Evolutionary conservation across 2,797 vertebrate species (phyloP), one percentile per base, ranked within the genome.

Genomic region (Babyrousa celebensis): DNA sequence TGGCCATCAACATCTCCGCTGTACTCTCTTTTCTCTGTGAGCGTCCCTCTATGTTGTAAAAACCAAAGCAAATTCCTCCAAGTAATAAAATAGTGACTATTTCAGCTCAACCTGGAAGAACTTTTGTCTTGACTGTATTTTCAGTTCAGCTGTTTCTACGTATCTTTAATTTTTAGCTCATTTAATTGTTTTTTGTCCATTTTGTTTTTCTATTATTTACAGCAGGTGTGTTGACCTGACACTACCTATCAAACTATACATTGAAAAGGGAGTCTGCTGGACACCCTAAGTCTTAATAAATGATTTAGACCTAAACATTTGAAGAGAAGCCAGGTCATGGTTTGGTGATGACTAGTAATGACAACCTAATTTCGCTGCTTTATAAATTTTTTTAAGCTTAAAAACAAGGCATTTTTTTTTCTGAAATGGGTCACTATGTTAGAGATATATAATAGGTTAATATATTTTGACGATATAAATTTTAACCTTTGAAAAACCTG

Each of bases 291-390:
- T 92, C 82, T 94, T 90, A 90, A 58, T 56, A 72, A 60, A 58
- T 82, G 43, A 93, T 70, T 83, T 90, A 43, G 70, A 93, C 52
- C 27, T 85, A 83, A 86, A 91, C n/a, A 85, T 93, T 94, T 85
- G 58, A 62, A 85, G 18, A 85, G 52, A 90, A 94, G 17, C n/a
- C 56, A 65, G 10, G 70, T 56, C 20, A 60, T 74, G 80, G 25
- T 68, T 88, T 92, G 23, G 12, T 77, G 40, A 71, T 63, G 23
- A 25, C 60, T 62, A 86, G 12, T 65, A 70, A 74, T 74, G 60
- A 10, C 29, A 77, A 68, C 4, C 17, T 62, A 56, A 91, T 91
- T 72, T 17, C 8, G 95, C 43, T 79, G 27, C 21, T 56, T 94
- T 68, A 79, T 58, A 63, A 2, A 8, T 40, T 79, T 70, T 68